Base-by-base conservation (phyloP, 2,113 vertebrate genomes). In the Scolopax mira region DNA sequence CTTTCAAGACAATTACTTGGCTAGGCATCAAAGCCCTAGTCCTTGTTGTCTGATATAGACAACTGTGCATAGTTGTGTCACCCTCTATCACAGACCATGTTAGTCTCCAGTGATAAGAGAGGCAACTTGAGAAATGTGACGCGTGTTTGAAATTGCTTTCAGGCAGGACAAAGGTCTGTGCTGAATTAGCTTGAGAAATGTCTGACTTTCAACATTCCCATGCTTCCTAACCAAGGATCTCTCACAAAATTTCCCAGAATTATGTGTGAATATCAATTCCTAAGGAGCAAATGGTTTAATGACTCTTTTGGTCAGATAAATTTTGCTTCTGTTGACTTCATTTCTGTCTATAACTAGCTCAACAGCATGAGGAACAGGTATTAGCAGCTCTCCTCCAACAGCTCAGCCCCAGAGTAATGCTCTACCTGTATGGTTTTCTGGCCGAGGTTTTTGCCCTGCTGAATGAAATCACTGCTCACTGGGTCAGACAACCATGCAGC, bases 71-170 rank as follows among this genome's bases (percentile, higher is more conserved):
- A 96, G 64, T 12, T 79, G 18, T 96, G 93, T 96, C 96, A 83
- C 92, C 58, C 85, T 83, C 86, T 94, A 86, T 97, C 92, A 90
- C 16, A 94, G 87, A 66, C 72, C 27, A 62, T 51, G 51, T 79
- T 92, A 71, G 75, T 54, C 81, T 51, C 9, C 12, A 18, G 55
- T 62, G 98, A 98, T 98, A 98, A 97, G 70, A 83, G 60, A 95
- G 58, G 44, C 31, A 82, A 78, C 61, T 58, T 73, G 41, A 90
- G 91, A 95, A 95, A 91, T 69, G 87, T 58, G 82, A 92, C 2
- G 16, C 33, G 14, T 86, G 42, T 94, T 89, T 97, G 88, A 95
- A 96, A 97, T 89, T 93, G 73, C 61, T 95, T 69, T 79, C 77
- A 88, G 84, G 74, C 85, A 93, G 65, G 39, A 77, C n/a, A 62